Conservation (phyloP, 2,113 vertebrate species). For the Phylloscopus whistleri region DNA sequence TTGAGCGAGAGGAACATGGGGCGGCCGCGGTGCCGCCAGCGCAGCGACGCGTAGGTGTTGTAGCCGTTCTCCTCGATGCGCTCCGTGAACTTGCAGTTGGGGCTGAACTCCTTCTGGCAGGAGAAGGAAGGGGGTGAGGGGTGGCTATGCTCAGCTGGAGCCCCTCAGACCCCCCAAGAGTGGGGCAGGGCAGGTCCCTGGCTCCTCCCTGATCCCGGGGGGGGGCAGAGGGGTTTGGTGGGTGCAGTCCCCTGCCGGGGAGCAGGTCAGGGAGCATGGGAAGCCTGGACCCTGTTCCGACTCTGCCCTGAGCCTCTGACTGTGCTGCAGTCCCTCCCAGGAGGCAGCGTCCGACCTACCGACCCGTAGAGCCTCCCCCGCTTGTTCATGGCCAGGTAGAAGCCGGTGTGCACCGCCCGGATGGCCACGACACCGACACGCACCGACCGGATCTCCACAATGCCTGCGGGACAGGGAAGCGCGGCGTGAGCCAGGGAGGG, state of each 20-base stretch:
- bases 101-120: constrained; percentile 83
- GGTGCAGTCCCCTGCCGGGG: background rate
- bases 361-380: constrained; percentile 88
- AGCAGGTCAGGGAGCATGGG: background rate
- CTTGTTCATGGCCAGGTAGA: constrained; percentile 94
- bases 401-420: constrained; percentile 86
- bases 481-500: background rate
- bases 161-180: background rate
- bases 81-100: constrained; percentile 89
- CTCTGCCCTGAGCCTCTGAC: background rate
- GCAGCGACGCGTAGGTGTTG: constrained; percentile 88
- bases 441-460: constrained; percentile 92
- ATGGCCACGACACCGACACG: constrained; percentile 89
- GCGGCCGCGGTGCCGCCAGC: constrained; percentile 81
- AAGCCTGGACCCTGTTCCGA: background rate
- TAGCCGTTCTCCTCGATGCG: constrained; percentile 94
- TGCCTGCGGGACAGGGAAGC: constrained; percentile 69
- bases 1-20: constrained; percentile 92
- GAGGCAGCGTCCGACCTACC: constrained; percentile 75
- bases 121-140: constrained; percentile 14
- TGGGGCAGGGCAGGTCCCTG: background rate
- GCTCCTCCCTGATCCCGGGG: fast-evolving
- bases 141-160: background rate
- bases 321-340: background rate
- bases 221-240: background rate